These are phyloP conservation scores for Axinella damicornis DNA, from an alignment of 37 sponge, comb jelly and placozoan species.

Conservation along the genomic window DNA sequence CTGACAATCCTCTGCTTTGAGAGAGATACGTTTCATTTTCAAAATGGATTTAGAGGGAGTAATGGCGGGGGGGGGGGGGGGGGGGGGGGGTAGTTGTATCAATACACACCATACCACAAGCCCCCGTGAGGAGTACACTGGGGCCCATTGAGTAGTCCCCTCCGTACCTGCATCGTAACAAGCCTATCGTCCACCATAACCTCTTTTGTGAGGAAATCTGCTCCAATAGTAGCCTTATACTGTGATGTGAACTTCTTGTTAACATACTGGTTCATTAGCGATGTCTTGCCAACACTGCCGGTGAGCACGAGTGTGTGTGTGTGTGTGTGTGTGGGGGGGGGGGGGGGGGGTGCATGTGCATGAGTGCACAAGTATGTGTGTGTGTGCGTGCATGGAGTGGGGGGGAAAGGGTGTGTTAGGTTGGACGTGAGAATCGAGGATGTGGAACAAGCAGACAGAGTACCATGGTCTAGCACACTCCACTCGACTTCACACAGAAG, in stretches of 20 bases:
- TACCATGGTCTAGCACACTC: too few species aligned
- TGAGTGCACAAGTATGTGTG: background rate
- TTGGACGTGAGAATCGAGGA: too few species aligned
- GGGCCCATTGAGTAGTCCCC: too few species aligned
- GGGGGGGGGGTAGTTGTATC: background rate
- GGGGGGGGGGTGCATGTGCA: background rate
- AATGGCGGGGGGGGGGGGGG: too few species aligned
- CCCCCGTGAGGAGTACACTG: too few species aligned
- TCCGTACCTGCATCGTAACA: conserved; percentile 96
- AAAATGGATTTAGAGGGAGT: too few species aligned
- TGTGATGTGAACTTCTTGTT: conserved; percentile 99
- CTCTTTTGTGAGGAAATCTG: conserved; percentile 99
- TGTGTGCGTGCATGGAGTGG: background rate
- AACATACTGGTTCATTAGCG: conserved; percentile 99
- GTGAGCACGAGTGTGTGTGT: background rate
- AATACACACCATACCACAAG: too few species aligned
- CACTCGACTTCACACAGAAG: too few species aligned
- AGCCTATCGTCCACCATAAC: conserved; percentile 98
- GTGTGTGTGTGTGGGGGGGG: background rate
- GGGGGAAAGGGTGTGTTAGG: too few species aligned
- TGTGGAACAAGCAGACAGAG: too few species aligned
- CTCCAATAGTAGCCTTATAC: conserved; percentile 99
- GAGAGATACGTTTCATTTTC: too few species aligned
- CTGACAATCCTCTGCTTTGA: too few species aligned
- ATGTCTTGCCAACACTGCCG: conserved; percentile 98